Evolutionary conservation across 2,113 vertebrate genomes (phyloP).

Genomic region (Sylvilagus bachmani): DNA sequence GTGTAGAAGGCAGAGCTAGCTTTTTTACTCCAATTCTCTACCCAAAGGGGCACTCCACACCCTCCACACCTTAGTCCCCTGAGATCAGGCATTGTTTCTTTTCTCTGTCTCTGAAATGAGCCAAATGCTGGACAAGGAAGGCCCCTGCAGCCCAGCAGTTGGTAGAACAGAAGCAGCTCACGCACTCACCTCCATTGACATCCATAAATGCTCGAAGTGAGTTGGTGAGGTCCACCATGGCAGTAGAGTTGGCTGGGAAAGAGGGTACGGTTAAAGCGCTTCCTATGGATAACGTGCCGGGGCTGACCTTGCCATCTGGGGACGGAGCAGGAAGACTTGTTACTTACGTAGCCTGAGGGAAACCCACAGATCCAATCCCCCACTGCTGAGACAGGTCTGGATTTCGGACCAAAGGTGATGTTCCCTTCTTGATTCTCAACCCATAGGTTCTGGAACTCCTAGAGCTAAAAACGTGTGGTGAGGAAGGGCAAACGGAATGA

Average conservation of each 20-base stretch:
- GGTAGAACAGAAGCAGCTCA: background rate
- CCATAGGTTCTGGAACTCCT: slow-evolving; percentile 84
- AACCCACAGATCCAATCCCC: slow-evolving; percentile 84
- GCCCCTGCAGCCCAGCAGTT: background rate
- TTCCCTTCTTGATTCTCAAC: slow-evolving; percentile 84
- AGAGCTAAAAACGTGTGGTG: slow-evolving; percentile 85
- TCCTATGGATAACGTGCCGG: slow-evolving; percentile 90
- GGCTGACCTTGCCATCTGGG: slow-evolving; percentile 92
- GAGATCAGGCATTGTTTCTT: background rate
- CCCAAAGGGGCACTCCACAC: slow-evolving; percentile 24
- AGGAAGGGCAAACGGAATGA: slow-evolving; percentile 78
- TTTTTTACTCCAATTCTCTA: background rate
- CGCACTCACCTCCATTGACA: slow-evolving; percentile 90
- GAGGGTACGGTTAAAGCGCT: slow-evolving; percentile 90
- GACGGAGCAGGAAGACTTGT: slow-evolving; percentile 84
- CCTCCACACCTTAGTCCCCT: background rate
- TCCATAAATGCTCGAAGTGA: slow-evolving; percentile 93
- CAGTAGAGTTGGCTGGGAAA: slow-evolving; percentile 89
- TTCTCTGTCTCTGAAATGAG: slow-evolving; percentile 22
- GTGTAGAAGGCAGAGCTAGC: background rate
- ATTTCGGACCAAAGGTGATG: slow-evolving; percentile 84
- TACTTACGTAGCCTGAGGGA: slow-evolving; percentile 83
- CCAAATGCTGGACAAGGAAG: background rate
- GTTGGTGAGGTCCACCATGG: slow-evolving; percentile 91
- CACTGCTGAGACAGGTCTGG: slow-evolving; percentile 81